Conservation (phyloP, 1,140 invertebrate species). For the Brachionus rubens region DNA sequence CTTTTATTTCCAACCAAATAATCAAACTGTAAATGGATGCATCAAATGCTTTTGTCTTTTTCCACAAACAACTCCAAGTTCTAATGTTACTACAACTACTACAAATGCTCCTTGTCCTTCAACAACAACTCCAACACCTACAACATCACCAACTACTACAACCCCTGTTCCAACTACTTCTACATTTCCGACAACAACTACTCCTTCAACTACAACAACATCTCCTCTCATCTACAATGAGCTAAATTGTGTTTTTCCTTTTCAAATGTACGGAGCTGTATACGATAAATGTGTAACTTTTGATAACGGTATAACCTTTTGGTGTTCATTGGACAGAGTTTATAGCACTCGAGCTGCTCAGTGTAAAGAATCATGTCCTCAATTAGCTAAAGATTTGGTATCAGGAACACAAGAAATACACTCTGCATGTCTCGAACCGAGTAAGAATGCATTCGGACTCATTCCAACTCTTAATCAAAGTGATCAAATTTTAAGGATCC, state of each 20-base stretch:
- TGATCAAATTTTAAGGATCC: not conserved
- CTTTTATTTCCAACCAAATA: too few species aligned
- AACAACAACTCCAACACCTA: not conserved
- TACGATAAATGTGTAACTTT: conserved; percentile 11
- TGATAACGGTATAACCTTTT: not conserved
- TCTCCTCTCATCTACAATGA: conserved; percentile 3
- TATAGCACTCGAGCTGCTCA: conserved; percentile 11
- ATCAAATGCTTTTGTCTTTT: not conserved
- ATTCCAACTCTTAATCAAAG: conserved; percentile 3
- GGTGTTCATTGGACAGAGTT: conserved; percentile 16
- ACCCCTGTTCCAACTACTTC: not conserved
- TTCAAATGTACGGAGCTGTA: not conserved
- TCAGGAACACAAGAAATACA: not conserved
- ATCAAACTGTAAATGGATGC: too few species aligned
- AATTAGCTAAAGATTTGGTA: conserved; percentile 9
- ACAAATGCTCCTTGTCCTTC: not conserved
- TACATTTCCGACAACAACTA: not conserved
- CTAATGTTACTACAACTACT: not conserved
- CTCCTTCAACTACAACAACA: not conserved
- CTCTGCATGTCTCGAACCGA: conserved; percentile 2
- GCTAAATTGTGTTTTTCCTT: conserved; percentile 39
- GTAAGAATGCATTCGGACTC: not conserved
- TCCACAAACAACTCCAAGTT: not conserved
- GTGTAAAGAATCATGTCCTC: conserved; percentile 30
- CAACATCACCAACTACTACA: not conserved